Base-by-base conservation (phyloP, 1,140 invertebrate genomes). In the Hormaphis cornu region DNA sequence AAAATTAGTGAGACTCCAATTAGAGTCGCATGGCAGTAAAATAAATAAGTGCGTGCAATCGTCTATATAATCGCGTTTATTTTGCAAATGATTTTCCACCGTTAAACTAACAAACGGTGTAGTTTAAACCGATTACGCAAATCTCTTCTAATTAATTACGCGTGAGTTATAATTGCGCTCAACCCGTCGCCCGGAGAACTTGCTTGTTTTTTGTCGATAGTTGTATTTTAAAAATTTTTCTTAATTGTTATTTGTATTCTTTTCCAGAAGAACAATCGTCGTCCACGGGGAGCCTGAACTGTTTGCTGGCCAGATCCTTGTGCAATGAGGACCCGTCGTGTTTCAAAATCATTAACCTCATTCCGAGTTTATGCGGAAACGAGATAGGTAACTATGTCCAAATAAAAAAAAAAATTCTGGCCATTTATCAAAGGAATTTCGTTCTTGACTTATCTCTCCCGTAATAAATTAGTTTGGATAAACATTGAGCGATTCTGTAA, bases 291-390 rank as follows among this genome's bases (percentile, higher is more conserved):
- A 90, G 90, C 74, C 81, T 91, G 72, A 92, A 92, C 80, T 92
- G 90, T 79, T 83, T 92, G 61, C 81, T 89, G 73, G 89, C 90
- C 18, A 83, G 89, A 72, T 87, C 91, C 77, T 81, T 90, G 28
- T 93, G 90, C 78, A 89, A 89, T 77, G 89, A 92, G 76, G 89
- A 93, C 80, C 82, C 87, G 33, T 90, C 89, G 70, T 93, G 90
- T 80, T 89, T 88, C 71, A 88, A 89, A 48, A 91, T 93, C 76
- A 79, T 93, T 75, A 89, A 91, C 81, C 90, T 92, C 73, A 91
- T 93, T 75, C 90, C 89, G 28, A 83, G 89, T 73, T 89, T 93
- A 66, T 93, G 90, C 78, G 90, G 90, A 58, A 87, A 88, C 58
- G 90, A 92, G 82, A 83, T 89, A 78, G 90, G 90, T 93, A 80